Evolutionary conservation across 2,888 invertebrate species (phyloP).

Genomic region (Latheticus oryzae): DNA sequence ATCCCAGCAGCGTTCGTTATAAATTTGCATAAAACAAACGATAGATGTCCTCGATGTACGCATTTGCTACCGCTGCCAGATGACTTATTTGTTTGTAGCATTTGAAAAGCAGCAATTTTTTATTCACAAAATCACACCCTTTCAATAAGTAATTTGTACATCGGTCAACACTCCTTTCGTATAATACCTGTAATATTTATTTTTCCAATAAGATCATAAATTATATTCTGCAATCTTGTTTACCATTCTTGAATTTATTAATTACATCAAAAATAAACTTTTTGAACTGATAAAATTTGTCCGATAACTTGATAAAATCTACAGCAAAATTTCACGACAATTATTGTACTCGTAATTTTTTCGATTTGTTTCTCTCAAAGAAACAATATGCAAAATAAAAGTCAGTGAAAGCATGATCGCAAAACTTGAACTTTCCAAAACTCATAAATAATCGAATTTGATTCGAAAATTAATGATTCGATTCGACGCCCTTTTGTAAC

Average conservation of each 20-base stretch:
- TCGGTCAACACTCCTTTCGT: conserved; percentile 35
- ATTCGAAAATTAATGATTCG: too few species aligned
- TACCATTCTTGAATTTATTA: conserved; percentile 26
- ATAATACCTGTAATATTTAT: conserved; percentile 36
- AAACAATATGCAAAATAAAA: too few species aligned
- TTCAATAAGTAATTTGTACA: conserved; percentile 29
- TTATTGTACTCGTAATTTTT: too few species aligned
- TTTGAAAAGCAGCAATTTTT: too few species aligned
- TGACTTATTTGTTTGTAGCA: too few species aligned
- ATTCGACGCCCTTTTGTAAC: conserved; percentile 4
- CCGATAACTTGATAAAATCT: too few species aligned
- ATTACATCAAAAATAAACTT: conserved; percentile 25
- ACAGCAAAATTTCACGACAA: not conserved
- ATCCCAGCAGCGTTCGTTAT: too few species aligned
- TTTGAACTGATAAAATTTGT: conserved; percentile 14
- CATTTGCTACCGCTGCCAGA: conserved; percentile 1
- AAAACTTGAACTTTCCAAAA: conserved; percentile 31
- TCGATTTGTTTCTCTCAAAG: too few species aligned
- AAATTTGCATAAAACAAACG: too few species aligned
- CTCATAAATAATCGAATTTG: too few species aligned
- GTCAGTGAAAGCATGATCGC: conserved; percentile 28
- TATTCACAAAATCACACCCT: too few species aligned
- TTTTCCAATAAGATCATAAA: conserved; percentile 24
- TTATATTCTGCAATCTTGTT: conserved; percentile 14
- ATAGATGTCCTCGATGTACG: conserved; percentile 27